Evolutionary conservation across 2,797 vertebrate species (phyloP).

Genomic region (Propithecus perrieri): DNA sequence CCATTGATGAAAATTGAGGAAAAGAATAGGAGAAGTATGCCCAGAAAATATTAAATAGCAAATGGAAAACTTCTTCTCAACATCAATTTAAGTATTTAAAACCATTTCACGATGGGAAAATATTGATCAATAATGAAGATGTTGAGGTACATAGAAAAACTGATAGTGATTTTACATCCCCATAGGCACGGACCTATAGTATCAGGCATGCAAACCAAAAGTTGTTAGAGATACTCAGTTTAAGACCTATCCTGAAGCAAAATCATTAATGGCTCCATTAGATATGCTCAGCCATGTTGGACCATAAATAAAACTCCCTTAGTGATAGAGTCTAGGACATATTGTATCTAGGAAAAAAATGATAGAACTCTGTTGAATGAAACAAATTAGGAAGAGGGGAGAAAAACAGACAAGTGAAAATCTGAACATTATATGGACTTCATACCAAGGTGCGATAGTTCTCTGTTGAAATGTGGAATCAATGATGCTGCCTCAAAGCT

Average conservation of each 20-base stretch:
- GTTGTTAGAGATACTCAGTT: background rate
- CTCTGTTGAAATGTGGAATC: background rate
- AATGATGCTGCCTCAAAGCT: background rate
- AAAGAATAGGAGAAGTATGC: background rate
- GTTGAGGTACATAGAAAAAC: background rate
- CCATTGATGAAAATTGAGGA: background rate
- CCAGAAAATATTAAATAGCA: background rate
- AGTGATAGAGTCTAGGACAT: background rate
- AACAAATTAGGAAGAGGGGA: background rate
- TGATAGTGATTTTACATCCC: background rate
- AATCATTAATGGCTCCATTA: constrained; percentile 1
- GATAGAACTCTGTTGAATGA: background rate
- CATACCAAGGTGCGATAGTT: background rate
- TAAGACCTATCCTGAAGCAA: background rate
- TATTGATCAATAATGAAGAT: background rate
- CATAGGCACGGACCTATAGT: background rate
- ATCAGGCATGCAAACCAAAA: background rate
- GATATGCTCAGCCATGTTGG: background rate
- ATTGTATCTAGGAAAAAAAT: background rate
- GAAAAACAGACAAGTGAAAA: background rate
- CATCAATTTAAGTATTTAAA: background rate
- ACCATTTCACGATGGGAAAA: background rate
- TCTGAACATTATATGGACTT: background rate
- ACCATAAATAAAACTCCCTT: background rate
- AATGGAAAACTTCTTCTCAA: background rate